Percentiles rank a stretch among this genome's conserved stretches.
These are phyloP conservation scores for Eristalinus sepulchralis DNA, from an alignment of 2,888 invertebrate genomes.

Conservation along the genomic window DNA sequence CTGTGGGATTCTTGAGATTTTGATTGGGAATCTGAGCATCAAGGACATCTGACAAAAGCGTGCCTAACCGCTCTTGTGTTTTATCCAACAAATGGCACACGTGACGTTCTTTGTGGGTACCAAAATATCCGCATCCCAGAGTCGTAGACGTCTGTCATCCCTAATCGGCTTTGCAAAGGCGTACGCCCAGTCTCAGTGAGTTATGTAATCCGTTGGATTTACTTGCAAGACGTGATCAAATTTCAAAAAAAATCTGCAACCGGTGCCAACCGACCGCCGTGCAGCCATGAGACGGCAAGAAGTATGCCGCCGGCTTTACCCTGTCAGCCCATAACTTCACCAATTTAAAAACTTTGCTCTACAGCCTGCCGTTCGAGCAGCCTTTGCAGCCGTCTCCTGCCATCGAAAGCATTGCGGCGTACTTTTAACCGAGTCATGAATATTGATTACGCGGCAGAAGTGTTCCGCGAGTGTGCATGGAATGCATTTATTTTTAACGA, in stretches of 20 bases:
- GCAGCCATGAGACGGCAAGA: background rate
- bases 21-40: background rate
- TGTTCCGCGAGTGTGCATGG: background rate
- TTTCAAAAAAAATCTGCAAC: slow-evolving; percentile 13
- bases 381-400: background rate
- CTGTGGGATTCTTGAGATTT: background rate
- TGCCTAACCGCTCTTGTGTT: background rate
- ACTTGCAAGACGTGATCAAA: slow-evolving; percentile 28
- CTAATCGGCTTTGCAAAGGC: background rate
- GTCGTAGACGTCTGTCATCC: background rate
- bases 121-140: background rate
- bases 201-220: slow-evolving; percentile 28
- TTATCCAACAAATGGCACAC: background rate
- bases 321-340: background rate
- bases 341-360: background rate
- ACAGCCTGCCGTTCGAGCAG: background rate
- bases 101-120: background rate
- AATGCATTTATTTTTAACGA: slow-evolving; percentile 19
- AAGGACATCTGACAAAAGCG: background rate
- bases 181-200: background rate
- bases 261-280: background rate
- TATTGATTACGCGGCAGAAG: slow-evolving; percentile 17
- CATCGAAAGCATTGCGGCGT: background rate
- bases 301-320: background rate
- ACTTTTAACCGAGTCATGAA: slow-evolving; percentile 16